Evolutionary conservation across 2,888 invertebrate species (phyloP).

Genomic region (Anarsia innoxiella): DNA sequence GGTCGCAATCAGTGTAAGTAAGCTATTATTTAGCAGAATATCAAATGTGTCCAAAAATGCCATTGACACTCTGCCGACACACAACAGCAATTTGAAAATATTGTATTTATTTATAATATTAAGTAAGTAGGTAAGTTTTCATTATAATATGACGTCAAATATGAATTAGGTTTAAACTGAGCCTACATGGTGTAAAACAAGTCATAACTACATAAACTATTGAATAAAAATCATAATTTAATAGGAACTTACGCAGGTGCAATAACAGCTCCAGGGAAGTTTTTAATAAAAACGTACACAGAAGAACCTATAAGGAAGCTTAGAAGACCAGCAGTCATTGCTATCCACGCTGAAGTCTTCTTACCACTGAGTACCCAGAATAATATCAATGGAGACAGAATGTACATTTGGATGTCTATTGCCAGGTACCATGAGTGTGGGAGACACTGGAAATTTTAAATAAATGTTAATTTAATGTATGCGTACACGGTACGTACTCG

Average conservation of each 20-base stretch:
- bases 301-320: conserved; percentile 20
- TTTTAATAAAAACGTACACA: conserved; percentile 20
- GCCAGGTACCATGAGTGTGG: conserved; percentile 35
- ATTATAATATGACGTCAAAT: too few species aligned
- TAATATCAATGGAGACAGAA: conserved; percentile 32
- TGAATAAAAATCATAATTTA: too few species aligned
- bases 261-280: conserved; percentile 16
- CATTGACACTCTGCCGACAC: too few species aligned
- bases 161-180: too few species aligned
- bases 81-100: too few species aligned
- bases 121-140: background rate
- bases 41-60: too few species aligned
- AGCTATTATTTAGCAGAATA: too few species aligned
- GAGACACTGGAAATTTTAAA: conserved; percentile 30
- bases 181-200: too few species aligned
- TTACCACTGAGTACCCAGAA: conserved; percentile 24
- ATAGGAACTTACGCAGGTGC: conserved; percentile 16
- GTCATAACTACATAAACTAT: too few species aligned
- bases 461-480: background rate
- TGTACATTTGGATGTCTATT: conserved; percentile 34
- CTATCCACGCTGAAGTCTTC: conserved; percentile 22
- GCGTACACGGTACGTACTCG: too few species aligned
- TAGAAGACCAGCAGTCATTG: conserved; percentile 18
- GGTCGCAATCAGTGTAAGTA: too few species aligned
- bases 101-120: background rate